Evolutionary conservation across 2,797 vertebrate genomes (phyloP).

Genomic region (Petrocephalus schoutedeni): DNA sequence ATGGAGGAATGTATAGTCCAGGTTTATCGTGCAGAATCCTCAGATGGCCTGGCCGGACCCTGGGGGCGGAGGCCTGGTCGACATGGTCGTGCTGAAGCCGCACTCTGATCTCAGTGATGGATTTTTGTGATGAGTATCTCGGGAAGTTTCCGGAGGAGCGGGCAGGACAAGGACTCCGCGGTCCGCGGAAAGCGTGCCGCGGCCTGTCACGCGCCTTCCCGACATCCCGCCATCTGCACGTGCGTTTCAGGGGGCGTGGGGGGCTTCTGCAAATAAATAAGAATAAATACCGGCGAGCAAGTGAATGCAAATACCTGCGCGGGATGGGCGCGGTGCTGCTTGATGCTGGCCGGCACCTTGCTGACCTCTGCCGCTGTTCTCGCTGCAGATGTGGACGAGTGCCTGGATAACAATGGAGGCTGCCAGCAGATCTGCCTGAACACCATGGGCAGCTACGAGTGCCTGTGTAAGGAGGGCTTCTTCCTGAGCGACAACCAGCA

Average conservation of each 20-base stretch:
- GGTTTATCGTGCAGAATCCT: neutral
- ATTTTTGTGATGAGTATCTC: neutral
- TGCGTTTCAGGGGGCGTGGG: neutral
- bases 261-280: conserved; percentile 16
- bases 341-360: neutral
- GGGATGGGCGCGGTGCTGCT: neutral
- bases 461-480: conserved; percentile 84
- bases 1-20: too few species aligned
- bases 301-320: neutral
- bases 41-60: neutral
- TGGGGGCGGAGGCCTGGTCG: neutral
- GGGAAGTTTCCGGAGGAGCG: neutral
- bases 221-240: neutral
- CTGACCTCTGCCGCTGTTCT: neutral
- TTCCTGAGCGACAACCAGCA: conserved; percentile 98
- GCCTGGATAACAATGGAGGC: conserved; percentile 89
- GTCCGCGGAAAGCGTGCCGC: neutral
- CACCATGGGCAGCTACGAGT: conserved; percentile 95
- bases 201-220: neutral
- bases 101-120: neutral
- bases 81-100: neutral
- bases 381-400: conserved; percentile 81
- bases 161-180: neutral
- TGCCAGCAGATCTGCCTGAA: conserved; percentile 96
- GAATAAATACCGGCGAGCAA: neutral